Base-by-base conservation (phyloP, 1,140 invertebrate species). In the Ceratitis capitata region DNA sequence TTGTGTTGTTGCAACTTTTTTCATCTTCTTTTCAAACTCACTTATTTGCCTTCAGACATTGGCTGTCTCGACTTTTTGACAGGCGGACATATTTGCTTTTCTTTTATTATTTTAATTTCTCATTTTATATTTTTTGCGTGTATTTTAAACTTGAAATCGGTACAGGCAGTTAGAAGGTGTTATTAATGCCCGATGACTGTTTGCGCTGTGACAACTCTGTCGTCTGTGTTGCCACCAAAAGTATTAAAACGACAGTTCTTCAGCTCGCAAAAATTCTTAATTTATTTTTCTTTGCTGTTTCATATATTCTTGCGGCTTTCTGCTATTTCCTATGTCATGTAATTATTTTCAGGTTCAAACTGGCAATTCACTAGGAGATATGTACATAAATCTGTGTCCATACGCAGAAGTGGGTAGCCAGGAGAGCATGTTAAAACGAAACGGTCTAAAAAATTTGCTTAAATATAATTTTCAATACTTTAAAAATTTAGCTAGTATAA, bases 21-120 rank as follows among this genome's bases (percentile, higher is more conserved):
- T 56, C 3, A 23, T 56, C 10, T 51, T 39, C 39, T 69, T 3
- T 42, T 35, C 9, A 61, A 61, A 29, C 10, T 29, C 23, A 16
- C 61, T 69, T 69, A 35, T 45, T 45, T 78, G 69, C 69, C 69
- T 26, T 26, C 19, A 78, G n/a, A n/a, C 69, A 78, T 78, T 78
- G 69, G 6, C 42, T 78, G n/a, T 45, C 19, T 78, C n/a, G 69
- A 10, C 39, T 78, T 45, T 45, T 23, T 19, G 69, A 78, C 39
- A 78, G 14, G 23, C 39, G 69, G 0, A 45, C 3, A 19, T 16
- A 14, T 39, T 39, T 19, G 12, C 5, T 56, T 19, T 56, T 6
- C 29, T 29, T 61, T 61, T 61, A 16, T 26, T 26, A 7, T 29
- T 61, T 19, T 61, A 26, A 26, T 61, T 29, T 56, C 14, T 19